Base-by-base conservation (phyloP, 2,113 vertebrate species). In the Melanostigma gelatinosum region DNA sequence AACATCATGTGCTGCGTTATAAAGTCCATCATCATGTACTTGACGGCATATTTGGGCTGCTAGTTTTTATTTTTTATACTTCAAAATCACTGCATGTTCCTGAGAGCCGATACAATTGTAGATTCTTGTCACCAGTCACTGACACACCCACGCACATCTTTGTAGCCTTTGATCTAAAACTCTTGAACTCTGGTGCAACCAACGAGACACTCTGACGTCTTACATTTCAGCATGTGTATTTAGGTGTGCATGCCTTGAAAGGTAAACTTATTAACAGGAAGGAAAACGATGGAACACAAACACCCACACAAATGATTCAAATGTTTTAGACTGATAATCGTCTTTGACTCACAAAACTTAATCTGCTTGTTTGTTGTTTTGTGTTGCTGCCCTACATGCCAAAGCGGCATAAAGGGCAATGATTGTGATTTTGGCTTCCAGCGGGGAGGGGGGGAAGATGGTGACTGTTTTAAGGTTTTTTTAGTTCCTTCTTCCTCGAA, bases 401-500 rank as follows among this genome's bases (percentile, higher is more conserved):
- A 24, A 24, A 24, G 24, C 1, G 24, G 24, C 24, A 24, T 24
- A 24, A 24, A 24, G 24, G 24, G 24, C 24, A 24, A 24, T 24
- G 24, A 24, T 24, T 24, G 24, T 80, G 54, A 66, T 18, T 58
- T 34, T 66, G 42, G 32, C 12, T 66, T 58, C 18, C 29, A 66
- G n/a, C 24, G 24, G 24, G 24, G 24, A 24, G 64, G 50, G 77
- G 57, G 50, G 77, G 50, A 58, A 65, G 29, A 65, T 32, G 2
- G 16, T 24, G 6, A 32, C 10, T 12, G 20, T 16, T 38, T 20
- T 1, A n/a, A 34, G 34, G 6, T 38, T 10, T 63, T 66, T 84
- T 48, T 65, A 52, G 40, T 72, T 67, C 54, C 48, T 63, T 73
- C n/a, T 57, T 73, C 12, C 24, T 46, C 4, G 24, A 22, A 48